These are phyloP conservation scores for Apotomis turbidana DNA, from an alignment of 2,888 invertebrate genomes.

Conservation along the genomic window DNA sequence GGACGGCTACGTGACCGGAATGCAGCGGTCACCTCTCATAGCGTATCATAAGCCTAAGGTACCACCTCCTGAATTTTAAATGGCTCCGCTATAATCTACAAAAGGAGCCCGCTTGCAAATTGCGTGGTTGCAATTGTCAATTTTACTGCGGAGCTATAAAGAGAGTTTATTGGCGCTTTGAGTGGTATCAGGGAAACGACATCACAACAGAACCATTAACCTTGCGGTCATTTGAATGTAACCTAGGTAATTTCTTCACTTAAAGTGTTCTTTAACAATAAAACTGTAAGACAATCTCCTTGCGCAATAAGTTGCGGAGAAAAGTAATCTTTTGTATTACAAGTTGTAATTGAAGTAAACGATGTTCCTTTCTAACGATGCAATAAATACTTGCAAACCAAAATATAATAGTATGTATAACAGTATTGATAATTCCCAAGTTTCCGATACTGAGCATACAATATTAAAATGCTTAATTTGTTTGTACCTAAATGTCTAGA, in stretches of 20 bases:
- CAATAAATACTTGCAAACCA: too few relatives aligned
- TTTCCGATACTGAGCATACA: too few relatives aligned
- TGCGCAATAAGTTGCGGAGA: background rate
- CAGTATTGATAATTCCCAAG: too few relatives aligned
- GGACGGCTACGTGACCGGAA: constrained; percentile 70
- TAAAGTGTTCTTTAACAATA: constrained; percentile 15
- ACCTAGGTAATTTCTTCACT: constrained; percentile 29
- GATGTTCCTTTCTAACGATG: too few relatives aligned
- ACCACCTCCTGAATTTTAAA: constrained; percentile 70
- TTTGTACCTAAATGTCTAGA: too few relatives aligned
- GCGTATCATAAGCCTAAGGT: constrained; percentile 68
- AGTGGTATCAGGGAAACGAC: constrained; percentile 36
- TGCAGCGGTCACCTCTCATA: constrained; percentile 55
- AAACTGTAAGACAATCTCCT: constrained; percentile 14
- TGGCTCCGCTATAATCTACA: constrained; percentile 54
- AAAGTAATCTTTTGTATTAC: background rate
- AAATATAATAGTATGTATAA: too few relatives aligned
- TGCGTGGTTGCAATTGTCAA: constrained; percentile 43
- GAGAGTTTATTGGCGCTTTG: constrained; percentile 28
- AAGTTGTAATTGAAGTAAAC: too few relatives aligned
- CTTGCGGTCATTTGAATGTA: constrained; percentile 35
- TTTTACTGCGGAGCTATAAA: constrained; percentile 37
- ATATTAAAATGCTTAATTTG: too few relatives aligned
- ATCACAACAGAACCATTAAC: constrained; percentile 36
- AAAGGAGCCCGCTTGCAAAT: constrained; percentile 49